A percentile compares a stretch with the other conserved stretches of the same genome.
Conservation (phyloP, 1,140 invertebrate genomes). For the Hycleus phaleratus region DNA sequence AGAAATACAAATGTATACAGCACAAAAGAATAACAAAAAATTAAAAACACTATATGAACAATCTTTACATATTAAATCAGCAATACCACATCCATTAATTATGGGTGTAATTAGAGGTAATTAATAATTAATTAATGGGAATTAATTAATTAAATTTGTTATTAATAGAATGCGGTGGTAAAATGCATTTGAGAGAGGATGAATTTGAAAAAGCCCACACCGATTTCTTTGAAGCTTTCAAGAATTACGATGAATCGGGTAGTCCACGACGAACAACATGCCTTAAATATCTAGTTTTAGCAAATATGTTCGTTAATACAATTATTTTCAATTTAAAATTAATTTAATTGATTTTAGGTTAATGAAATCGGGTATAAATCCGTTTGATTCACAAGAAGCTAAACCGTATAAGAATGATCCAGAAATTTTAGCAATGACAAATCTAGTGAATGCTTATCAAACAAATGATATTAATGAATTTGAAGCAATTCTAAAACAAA, state of each 20-base stretch:
- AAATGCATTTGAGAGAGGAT: conserved; percentile 98
- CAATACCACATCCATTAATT: conserved; percentile 98
- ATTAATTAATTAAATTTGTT: background rate
- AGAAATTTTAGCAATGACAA: conserved; percentile 99
- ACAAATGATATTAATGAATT: conserved; percentile 99
- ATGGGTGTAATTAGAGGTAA: conserved; percentile 98
- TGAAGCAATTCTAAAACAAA: conserved; percentile 92
- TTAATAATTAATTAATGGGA: background rate
- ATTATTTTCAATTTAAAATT: background rate
- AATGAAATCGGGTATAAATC: conserved; percentile 99
- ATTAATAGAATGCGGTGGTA: conserved; percentile 87
- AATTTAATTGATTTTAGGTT: conserved; percentile 41
- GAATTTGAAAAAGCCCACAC: conserved; percentile 99
- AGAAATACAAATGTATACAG: conserved; percentile 99
- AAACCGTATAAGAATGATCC: conserved; percentile 99
- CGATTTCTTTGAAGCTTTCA: conserved; percentile 99
- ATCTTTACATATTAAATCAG: conserved; percentile 97
- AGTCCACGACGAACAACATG: conserved; percentile 94
- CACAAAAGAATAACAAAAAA: conserved; percentile 99
- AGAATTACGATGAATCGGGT: conserved; percentile 99
- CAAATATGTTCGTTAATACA: conserved; percentile 73
- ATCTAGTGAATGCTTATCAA: conserved; percentile 96
- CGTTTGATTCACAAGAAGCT: conserved; percentile 99
- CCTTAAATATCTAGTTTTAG: conserved; percentile 96
- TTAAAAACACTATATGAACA: conserved; percentile 97